These are phyloP conservation scores for Gallinago solitaria DNA, from an alignment of 2,797 vertebrate species.

Conservation along the genomic window DNA sequence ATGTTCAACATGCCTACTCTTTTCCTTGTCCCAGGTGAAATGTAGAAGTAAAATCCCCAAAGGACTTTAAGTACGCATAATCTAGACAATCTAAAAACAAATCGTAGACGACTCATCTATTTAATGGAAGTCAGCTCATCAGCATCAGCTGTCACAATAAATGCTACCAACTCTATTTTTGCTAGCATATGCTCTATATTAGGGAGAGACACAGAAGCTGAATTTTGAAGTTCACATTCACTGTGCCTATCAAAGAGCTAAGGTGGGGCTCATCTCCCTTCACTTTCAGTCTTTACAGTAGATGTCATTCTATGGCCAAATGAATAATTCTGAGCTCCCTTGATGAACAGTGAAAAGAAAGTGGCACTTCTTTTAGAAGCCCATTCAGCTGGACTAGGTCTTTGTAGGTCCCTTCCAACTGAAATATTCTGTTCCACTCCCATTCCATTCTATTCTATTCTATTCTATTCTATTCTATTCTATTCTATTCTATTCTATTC, in stretches of 20 bases:
- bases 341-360: neutral
- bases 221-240: neutral
- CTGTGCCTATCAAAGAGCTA: neutral
- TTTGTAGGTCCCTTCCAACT: neutral
- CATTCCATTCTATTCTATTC: neutral
- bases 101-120: neutral
- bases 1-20: neutral
- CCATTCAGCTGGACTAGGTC: neutral
- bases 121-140: neutral
- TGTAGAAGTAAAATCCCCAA: neutral
- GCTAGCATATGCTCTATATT: neutral
- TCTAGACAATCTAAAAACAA: neutral
- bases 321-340: neutral
- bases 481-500: neutral
- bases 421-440: neutral
- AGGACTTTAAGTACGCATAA: neutral
- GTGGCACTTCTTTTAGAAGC: neutral
- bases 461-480: neutral
- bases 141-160: conserved; percentile 5
- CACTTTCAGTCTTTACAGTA: neutral
- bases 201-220: neutral
- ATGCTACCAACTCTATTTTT: neutral
- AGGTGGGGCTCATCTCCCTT: neutral
- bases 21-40: neutral
- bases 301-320: neutral